Evolutionary conservation across 2,113 vertebrate genomes (phyloP), one percentile per base, ranked within the genome.

Genomic region (Phyllostomus hastatus): DNA sequence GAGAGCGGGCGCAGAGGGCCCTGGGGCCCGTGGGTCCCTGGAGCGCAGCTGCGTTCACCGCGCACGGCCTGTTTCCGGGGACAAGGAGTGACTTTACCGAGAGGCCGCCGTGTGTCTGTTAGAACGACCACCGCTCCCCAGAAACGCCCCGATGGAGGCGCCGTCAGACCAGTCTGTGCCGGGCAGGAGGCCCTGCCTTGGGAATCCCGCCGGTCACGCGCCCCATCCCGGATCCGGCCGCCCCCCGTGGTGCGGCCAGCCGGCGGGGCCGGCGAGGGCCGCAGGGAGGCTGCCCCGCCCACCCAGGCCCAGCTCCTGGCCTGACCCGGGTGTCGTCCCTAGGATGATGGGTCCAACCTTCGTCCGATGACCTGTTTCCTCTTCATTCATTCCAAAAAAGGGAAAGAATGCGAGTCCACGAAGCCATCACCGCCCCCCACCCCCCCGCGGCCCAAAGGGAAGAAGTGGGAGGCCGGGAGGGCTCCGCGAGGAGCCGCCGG

Each of bases 221-320:
- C 24, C 7, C 66, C 2, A 0, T 12, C 4, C 0, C 14, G 12
- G 16, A 19, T 1, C 12, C 14, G 33, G 43, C 41, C 15, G 3
- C 14, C 1, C 46, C 5, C 12, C 0, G 4, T 7, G 3, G 2
- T 10, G 3, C 1, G 2, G 14, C 0, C 2, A 22, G 54, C 19
- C 19, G 4, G 50, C 22, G 10, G 81, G 48, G 43, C 35, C 2
- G 3, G 0, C 0, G 1, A 3, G 59, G 14, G 19, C 57, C 64
- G 38, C 41, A 11, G 28, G 52, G 35, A 8, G 6, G 19, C 4
- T 0, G 12, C 17, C 24, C 11, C 5, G 54, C 41, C 15, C 52
- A 1, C 57, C 43, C 0, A 1, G 1, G 7, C 33, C n/a, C 70
- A 33, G 20, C 8, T 46, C 28, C 17, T 0, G 33, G 31, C 15